phyloP scores from a whole-genome alignment of 2,797 vertebrate species.

The Tadarida brasiliensis region DNA sequence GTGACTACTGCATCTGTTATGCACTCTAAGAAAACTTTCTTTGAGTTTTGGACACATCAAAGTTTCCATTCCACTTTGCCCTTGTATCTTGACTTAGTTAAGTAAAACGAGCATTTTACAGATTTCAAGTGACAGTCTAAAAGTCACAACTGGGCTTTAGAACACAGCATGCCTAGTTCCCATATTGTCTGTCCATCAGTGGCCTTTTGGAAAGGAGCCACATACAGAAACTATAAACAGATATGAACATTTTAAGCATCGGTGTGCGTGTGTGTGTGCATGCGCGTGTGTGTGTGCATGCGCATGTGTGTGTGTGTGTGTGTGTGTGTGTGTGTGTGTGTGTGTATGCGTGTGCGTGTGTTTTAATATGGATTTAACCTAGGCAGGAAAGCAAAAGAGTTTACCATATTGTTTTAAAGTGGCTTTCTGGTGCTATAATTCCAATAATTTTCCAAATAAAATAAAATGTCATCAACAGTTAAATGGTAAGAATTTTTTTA shows the following conservation, averaged over 20 bases:
- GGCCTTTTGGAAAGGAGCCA: not conserved
- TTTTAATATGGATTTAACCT: not conserved
- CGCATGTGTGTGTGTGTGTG: no score
- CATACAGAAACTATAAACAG: not conserved
- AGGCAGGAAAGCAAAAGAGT: not conserved
- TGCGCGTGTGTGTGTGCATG: no score
- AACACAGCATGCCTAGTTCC: not conserved
- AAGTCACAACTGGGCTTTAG: not conserved
- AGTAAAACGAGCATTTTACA: not conserved
- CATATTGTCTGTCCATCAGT: not conserved
- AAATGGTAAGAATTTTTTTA: not conserved
- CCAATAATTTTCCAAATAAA: conserved; percentile 41
- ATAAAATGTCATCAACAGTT: conserved; percentile 35
- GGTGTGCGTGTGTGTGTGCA: no score
- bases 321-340: no score
- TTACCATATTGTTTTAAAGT: not conserved
- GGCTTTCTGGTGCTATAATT: not conserved
- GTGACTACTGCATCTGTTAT: not conserved
- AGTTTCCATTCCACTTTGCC: not conserved
- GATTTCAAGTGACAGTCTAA: not conserved
- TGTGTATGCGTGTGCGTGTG: not conserved
- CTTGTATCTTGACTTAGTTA: not conserved
- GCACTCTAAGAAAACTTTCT: not conserved
- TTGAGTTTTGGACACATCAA: not conserved
- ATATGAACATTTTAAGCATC: not conserved